Base-by-base conservation (phyloP, 2,797 vertebrate species). In the Tachyglossus aculeatus region DNA sequence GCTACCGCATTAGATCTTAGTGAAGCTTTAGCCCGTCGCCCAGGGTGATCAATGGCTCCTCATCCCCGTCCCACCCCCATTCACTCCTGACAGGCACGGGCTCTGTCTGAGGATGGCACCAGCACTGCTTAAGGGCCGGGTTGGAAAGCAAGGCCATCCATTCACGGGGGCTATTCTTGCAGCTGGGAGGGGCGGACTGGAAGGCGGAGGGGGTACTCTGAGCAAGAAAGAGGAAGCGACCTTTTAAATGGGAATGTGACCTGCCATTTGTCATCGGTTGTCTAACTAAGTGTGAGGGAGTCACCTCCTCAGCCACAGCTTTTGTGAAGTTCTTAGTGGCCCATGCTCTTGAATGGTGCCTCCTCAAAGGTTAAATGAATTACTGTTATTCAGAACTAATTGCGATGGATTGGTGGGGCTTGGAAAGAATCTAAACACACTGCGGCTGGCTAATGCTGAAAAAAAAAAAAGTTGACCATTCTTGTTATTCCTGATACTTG, bases 241-340 rank as follows among this genome's bases (percentile, higher is more conserved):
- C 93, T 84, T 85, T 88, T 85, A 88, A 91, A 90, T 90, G 88
- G 67, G 48, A 84, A 81, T 80, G 47, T 88, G 89, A 90, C 91
- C 92, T 91, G 88, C 84, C 86, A 83, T 84, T 91, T 92, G 88
- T 89, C 76, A 74, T 51, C 54, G 58, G 73, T 84, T 86, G 80
- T 90, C 74, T 79, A 74, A 73, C 81, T 80, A 86, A 88, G 64
- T 71, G 77, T 85, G 80, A 88, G 78, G 73, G 71, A 41, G 74
- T 85, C 88, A 76, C 88, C 87, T 80, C 80, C 77, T 86, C 84
- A 81, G 88, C 89, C 90, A 92, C 82, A 74, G 13, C 71, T 89
- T 89, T 92, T 87, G 80, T 84, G 40, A 74, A 58, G 64, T 63
- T 66, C 13, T 81, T 74, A 88, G 82, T 67, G 76, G 55, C 84